phyloP scores from a whole-genome alignment of 2,113 vertebrate genomes.

The Hypomesus transpacificus region DNA sequence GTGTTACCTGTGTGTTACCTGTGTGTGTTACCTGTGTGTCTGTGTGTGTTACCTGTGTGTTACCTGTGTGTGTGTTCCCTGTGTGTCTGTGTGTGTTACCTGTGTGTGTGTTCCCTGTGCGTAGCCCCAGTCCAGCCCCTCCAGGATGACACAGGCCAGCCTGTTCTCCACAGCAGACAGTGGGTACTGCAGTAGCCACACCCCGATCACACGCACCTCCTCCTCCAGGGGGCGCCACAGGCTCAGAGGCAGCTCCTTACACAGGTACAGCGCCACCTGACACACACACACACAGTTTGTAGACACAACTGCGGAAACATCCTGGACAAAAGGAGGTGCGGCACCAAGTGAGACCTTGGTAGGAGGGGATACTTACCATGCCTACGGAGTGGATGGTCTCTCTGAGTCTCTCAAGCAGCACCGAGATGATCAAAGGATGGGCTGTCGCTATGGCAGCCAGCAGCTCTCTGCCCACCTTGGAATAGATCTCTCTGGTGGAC shows the following conservation, averaged over 20 bases:
- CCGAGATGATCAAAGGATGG: conserved; percentile 83
- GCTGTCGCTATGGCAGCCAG: conserved; percentile 82
- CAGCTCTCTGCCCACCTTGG: conserved; percentile 93
- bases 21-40: neutral
- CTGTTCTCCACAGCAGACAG: conserved; percentile 89
- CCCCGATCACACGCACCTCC: conserved; percentile 82
- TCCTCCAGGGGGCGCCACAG: conserved; percentile 81
- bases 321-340: too few species aligned
- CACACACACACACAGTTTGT: conserved; percentile 18
- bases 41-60: neutral
- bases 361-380: conserved; percentile 78
- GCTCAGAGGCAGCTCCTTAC: conserved; percentile 91
- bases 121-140: conserved; percentile 93
- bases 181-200: conserved; percentile 84
- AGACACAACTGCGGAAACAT: neutral
- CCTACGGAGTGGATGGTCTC: conserved; percentile 91
- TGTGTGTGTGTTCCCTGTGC: conserved; percentile 65
- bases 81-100: neutral
- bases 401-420: conserved; percentile 82
- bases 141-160: conserved; percentile 90
- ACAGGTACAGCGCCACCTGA: conserved; percentile 92
- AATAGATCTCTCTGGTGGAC: conserved; percentile 90
- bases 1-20: too few species aligned
- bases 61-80: neutral
- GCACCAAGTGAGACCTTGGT: too few species aligned